Evolutionary conservation across 1,140 invertebrate genomes (phyloP), one percentile per base, ranked within the genome.

Genomic region (Battus philenor): DNA sequence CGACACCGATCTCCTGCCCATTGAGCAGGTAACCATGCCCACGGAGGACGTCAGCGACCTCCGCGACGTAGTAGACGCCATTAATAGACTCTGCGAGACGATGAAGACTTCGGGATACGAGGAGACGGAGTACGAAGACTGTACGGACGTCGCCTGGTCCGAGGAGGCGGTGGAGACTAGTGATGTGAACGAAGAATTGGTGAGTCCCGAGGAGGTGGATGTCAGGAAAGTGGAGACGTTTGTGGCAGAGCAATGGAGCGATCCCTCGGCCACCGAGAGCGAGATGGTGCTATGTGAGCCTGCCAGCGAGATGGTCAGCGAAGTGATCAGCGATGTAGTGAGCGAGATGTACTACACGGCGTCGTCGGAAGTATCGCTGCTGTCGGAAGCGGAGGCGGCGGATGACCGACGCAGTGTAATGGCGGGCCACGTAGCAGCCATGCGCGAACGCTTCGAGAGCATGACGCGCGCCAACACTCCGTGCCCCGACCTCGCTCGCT

Each of bases 341-440:
- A 75, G 80, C 33, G 80, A 84, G 39, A 65, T 74, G 68, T 81
- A 81, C 36, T 84, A 77, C 39, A 80, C 77, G 0, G 77, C 71
- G 3, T 77, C 68, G 0, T 75, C 74, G 0, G 77, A 78, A 33
- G 73, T 72, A 13, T 75, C 70, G 7, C 36, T 78, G 4, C 34
- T 77, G 3, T 81, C 77, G 0, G 75, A 74, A n/a, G 22, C 47
- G 4, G 31, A 48, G 17, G 52, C 59, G 5, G 50, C 48, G 15
- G 68, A 64, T 15, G 64, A 68, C 15, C 62, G 69, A 33, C 55
- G 69, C 17, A 60, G 65, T 18, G 74, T 77, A 27, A 68, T 77
- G 45, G 77, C 86, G 1, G 86, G 86, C 4, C 86, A 87, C 59
- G 86, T 87, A 49, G 86, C 86, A 0, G 86, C 86, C 6, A 86